These are phyloP conservation scores for Peromyscus leucopus DNA, from an alignment of 2,113 vertebrate species.

Conservation along the genomic window DNA sequence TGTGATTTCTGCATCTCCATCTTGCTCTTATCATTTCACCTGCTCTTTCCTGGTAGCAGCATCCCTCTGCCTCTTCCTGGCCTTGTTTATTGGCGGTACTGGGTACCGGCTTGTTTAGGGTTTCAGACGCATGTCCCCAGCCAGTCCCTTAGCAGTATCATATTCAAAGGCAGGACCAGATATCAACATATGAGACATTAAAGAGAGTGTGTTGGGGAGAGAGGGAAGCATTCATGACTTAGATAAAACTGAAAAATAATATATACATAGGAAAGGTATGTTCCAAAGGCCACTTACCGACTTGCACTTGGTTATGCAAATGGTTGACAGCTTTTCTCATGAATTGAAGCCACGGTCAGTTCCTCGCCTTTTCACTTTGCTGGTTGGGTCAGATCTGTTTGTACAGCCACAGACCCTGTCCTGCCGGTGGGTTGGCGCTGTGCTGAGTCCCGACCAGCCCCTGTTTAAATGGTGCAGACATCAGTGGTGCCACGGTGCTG, in stretches of 20 bases:
- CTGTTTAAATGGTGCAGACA: not conserved
- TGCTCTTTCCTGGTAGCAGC: conserved; percentile 11
- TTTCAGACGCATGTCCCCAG: conserved; percentile 6
- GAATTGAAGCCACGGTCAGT: not conserved
- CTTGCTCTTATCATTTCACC: not conserved
- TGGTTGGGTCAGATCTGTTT: conserved; percentile 22
- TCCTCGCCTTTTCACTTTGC: not conserved
- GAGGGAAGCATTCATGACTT: conserved; percentile 23
- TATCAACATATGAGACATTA: conserved; percentile 9
- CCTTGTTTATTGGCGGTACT: conserved; percentile 4
- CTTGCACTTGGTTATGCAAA: conserved; percentile 39
- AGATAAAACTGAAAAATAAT: conserved; percentile 8
- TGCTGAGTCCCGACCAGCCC: not conserved
- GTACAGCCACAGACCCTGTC: not conserved
- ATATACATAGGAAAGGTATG: not conserved
- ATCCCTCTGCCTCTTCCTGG: not conserved
- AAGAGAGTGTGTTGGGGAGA: not conserved
- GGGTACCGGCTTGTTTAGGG: not conserved
- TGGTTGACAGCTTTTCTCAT: not conserved
- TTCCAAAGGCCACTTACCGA: not conserved
- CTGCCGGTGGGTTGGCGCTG: not conserved
- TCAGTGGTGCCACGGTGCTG: not conserved
- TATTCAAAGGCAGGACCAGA: not conserved
- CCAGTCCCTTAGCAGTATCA: not conserved
- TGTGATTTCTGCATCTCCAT: not conserved